These are phyloP conservation scores for Poeciliopsis prolifica DNA, from an alignment of 2,113 vertebrate species.

Conservation along the genomic window DNA sequence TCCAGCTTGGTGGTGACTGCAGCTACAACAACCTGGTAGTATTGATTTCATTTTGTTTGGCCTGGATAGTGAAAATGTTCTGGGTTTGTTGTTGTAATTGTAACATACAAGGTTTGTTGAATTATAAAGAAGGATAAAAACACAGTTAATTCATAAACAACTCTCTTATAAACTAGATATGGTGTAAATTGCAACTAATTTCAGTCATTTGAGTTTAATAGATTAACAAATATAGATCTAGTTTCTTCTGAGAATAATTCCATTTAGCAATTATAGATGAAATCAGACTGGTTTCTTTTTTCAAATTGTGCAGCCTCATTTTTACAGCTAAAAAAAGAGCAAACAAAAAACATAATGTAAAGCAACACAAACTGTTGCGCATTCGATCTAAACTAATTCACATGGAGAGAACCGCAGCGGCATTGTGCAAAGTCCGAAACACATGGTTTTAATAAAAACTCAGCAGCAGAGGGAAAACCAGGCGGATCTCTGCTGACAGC, in stretches of 20 bases:
- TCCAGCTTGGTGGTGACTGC: neutral
- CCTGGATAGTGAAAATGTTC: too few species aligned
- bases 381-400: neutral
- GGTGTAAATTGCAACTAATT: neutral
- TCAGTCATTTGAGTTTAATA: neutral
- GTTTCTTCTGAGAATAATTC: neutral
- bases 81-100: neutral
- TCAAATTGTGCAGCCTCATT: too few species aligned
- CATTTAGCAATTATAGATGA: too few species aligned
- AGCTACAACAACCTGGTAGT: neutral
- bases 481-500: neutral
- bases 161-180: neutral
- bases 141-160: too few species aligned
- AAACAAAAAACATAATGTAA: too few species aligned
- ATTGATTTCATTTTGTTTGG: too few species aligned
- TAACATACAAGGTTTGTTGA: neutral
- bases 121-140: neutral
- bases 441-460: constrained; percentile 36
- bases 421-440: neutral
- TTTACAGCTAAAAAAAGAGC: too few species aligned
- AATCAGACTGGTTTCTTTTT: too few species aligned
- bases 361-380: too few species aligned
- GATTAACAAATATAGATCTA: neutral
- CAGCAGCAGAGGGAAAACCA: neutral
- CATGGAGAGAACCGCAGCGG: neutral